Percentiles rank a stretch among this genome's conserved stretches.
Evolutionary conservation across 1,140 invertebrate species (phyloP).

Genomic region (Palaemon carinicauda): DNA sequence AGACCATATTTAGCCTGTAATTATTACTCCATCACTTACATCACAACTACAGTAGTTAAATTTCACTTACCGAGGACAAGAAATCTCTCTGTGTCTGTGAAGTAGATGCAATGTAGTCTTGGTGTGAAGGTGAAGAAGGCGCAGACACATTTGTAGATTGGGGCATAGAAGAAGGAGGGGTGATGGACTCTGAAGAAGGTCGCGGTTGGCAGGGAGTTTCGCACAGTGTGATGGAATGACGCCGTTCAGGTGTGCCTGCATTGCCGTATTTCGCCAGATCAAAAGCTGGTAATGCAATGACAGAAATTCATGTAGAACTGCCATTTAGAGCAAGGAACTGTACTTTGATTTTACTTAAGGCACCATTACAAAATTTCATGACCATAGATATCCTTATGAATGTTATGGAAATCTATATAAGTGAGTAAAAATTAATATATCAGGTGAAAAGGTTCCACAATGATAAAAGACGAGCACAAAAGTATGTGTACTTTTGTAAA

Average conservation of each 20-base stretch:
- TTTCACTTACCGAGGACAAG: slow-evolving; percentile 55
- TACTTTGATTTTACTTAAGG: neutral
- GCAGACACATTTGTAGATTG: slow-evolving; percentile 37
- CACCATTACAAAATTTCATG: too few relatives aligned
- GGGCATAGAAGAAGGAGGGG: slow-evolving; percentile 48
- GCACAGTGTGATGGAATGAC: slow-evolving; percentile 75
- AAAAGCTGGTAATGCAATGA: slow-evolving; percentile 68
- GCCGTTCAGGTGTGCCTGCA: slow-evolving; percentile 71
- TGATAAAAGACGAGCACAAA: too few relatives aligned
- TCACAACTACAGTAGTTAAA: too few relatives aligned
- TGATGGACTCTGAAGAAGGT: slow-evolving; percentile 39
- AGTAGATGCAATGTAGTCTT: slow-evolving; percentile 39
- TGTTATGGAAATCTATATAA: too few relatives aligned
- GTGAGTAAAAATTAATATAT: too few relatives aligned
- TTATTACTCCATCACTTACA: too few relatives aligned
- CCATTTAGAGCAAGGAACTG: neutral
- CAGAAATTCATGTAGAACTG: neutral
- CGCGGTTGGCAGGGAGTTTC: slow-evolving; percentile 62
- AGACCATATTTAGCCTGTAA: neutral
- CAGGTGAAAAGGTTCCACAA: too few relatives aligned
- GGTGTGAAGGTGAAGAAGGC: slow-evolving; percentile 48
- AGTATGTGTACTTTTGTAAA: too few relatives aligned
- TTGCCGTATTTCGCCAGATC: slow-evolving; percentile 82
- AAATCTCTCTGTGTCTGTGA: slow-evolving; percentile 57
- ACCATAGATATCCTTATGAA: too few relatives aligned